phyloP scores from a whole-genome alignment of 2,113 vertebrate genomes.

The Tursiops truncatus region DNA sequence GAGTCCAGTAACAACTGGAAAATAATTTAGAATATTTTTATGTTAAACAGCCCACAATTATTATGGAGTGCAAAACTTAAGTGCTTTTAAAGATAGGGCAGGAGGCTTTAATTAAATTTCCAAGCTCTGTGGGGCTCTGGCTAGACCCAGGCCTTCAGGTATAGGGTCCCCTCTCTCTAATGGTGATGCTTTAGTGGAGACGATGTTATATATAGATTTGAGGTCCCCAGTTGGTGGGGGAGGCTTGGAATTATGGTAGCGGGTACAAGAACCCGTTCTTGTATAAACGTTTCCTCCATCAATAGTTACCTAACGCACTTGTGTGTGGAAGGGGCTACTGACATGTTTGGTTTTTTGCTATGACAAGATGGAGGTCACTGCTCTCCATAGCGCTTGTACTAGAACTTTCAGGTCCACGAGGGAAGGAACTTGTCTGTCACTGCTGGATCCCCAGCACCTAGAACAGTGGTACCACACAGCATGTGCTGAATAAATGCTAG shows the following conservation, averaged over 20 bases:
- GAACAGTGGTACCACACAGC: not conserved
- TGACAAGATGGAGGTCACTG: not conserved
- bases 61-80: not conserved
- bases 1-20: not conserved
- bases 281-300: not conserved
- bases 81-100: not conserved
- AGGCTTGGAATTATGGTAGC: not conserved
- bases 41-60: not conserved
- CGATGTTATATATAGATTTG: not conserved
- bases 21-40: slow-evolving; percentile 39
- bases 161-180: not conserved
- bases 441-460: not conserved
- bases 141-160: not conserved
- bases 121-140: not conserved
- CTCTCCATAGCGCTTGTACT: not conserved
- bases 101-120: not conserved
- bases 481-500: not conserved
- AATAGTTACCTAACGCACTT: not conserved
- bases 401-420: not conserved
- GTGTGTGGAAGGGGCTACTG: not conserved
- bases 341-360: not conserved
- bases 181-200: not conserved
- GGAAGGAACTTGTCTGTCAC: not conserved
- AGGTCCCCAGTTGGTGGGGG: not conserved
- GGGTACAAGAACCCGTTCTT: not conserved